phyloP scores from a whole-genome alignment of 2,797 vertebrate genomes.

The Emydoidea blandingii region DNA sequence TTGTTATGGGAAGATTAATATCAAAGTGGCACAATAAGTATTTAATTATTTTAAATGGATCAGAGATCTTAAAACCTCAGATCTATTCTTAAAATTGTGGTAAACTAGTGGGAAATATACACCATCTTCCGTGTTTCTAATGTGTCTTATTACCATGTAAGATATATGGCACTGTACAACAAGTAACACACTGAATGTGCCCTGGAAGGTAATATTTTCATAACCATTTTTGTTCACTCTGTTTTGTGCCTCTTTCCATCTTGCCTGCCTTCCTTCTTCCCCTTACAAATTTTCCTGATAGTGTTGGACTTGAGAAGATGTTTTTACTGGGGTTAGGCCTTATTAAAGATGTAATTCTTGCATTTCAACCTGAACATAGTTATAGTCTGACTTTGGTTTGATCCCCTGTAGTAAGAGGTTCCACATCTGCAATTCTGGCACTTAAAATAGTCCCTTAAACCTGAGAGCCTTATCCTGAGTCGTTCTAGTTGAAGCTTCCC shows the following conservation, averaged over 20 bases:
- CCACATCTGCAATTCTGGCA: accelerated
- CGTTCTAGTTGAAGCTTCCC: not conserved
- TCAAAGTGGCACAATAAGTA: not conserved
- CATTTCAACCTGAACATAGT: not conserved
- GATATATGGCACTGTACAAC: not conserved
- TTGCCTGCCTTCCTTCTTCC: not conserved
- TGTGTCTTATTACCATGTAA: not conserved
- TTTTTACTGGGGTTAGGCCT: accelerated
- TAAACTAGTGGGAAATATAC: not conserved
- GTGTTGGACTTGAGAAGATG: not conserved
- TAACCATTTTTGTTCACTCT: not conserved
- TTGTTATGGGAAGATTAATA: not conserved
- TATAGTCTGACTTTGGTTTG: not conserved
- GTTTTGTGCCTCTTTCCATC: not conserved
- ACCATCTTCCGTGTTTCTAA: not conserved
- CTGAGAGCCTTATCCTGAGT: not conserved
- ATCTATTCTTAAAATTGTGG: not conserved
- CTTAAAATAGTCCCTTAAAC: not conserved
- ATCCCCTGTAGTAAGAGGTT: not conserved
- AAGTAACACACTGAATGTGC: not conserved
- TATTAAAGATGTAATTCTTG: not conserved
- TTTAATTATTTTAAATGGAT: not conserved
- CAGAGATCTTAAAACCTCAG: not conserved
- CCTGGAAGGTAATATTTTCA: not conserved
- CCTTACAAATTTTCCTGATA: not conserved